phyloP scores from a whole-genome alignment of 1,140 invertebrate species.

The Drosophila quadrilineata region DNA sequence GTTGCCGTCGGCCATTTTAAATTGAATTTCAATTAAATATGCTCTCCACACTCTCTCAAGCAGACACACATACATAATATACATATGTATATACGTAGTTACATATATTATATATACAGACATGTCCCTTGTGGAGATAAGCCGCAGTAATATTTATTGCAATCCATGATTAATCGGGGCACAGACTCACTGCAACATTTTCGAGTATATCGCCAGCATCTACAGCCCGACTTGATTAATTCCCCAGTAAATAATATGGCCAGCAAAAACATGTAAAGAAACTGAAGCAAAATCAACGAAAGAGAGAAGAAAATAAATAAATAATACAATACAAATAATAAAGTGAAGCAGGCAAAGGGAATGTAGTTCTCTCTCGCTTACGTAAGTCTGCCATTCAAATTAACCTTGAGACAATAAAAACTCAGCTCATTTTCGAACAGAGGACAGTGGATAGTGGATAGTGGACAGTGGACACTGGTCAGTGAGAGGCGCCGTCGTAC shows the following conservation, averaged over 20 bases:
- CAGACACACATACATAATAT: no score
- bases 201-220: conserved; percentile 45
- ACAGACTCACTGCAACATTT: no score
- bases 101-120: no score
- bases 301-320: conserved; percentile 1
- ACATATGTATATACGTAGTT: no score
- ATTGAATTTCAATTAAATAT: conserved; percentile 13
- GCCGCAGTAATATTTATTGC: conserved; percentile 66
- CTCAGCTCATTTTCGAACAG: conserved; percentile 22
- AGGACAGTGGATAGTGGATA: not conserved
- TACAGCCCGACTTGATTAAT: conserved; percentile 62
- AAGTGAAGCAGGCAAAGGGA: conserved; percentile 34
- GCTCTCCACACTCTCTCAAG: not conserved
- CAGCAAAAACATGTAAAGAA: not conserved
- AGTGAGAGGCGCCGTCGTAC: not conserved
- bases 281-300: not conserved
- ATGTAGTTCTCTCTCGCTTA: conserved; percentile 28
- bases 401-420: conserved; percentile 76
- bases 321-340: conserved; percentile 41
- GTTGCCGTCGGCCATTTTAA: not conserved
- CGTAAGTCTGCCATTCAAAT: conserved; percentile 71
- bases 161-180: conserved; percentile 61
- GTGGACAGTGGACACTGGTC: conserved; percentile 4
- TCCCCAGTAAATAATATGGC: conserved; percentile 30
- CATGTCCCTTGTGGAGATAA: conserved; percentile 43